Percentiles rank a stretch among this genome's conserved stretches.
Conservation (phyloP, 1,140 invertebrate species). For the Calycopis cecrops region DNA sequence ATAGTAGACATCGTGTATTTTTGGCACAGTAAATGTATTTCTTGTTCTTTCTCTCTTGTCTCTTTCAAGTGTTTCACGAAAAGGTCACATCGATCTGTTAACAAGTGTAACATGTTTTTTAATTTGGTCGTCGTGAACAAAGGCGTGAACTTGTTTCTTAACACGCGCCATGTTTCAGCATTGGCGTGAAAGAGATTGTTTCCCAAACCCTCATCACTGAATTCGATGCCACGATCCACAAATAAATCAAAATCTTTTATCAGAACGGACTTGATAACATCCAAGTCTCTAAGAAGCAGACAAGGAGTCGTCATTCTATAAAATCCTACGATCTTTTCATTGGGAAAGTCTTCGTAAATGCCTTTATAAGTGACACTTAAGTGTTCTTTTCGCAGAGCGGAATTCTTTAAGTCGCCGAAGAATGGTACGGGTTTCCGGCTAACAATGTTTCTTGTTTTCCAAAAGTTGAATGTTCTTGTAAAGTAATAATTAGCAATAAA, state of each 20-base stretch:
- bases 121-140: constrained; percentile 78
- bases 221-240: constrained; percentile 60
- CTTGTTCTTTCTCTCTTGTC: constrained; percentile 34
- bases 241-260: constrained; percentile 77
- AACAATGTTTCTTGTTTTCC: constrained; percentile 18
- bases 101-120: constrained; percentile 71
- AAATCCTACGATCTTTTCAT: constrained; percentile 47
- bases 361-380: constrained; percentile 26
- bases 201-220: constrained; percentile 72
- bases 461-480: constrained; percentile 24
- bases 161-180: constrained; percentile 73
- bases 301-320: constrained; percentile 60
- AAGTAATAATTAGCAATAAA: constrained; percentile 20
- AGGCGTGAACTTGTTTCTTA: constrained; percentile 73
- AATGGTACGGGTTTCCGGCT: constrained; percentile 17
- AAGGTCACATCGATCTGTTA: constrained; percentile 46
- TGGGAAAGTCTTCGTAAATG: constrained; percentile 34
- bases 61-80: constrained; percentile 40
- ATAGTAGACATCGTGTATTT: constrained; percentile 70
- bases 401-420: constrained; percentile 28
- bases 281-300: constrained; percentile 74
- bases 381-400: constrained; percentile 25
- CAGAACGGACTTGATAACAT: constrained; percentile 77
- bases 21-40: constrained; percentile 56
- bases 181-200: constrained; percentile 63